phyloP scores from a whole-genome alignment of 2,888 invertebrate genomes.

The Ornithoptera priamus region DNA sequence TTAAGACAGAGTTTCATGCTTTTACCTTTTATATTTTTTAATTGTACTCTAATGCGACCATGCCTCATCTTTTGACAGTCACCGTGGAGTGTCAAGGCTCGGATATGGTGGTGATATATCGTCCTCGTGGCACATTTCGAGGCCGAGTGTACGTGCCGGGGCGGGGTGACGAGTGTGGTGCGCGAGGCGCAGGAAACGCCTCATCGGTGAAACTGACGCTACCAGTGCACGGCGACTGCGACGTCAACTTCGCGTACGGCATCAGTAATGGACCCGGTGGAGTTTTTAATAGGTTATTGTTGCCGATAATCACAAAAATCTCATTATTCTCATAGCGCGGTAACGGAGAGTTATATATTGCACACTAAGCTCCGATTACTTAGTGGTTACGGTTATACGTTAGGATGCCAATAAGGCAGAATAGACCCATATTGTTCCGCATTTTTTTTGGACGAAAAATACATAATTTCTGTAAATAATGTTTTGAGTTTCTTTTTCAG shows the following conservation, averaged over 20 bases:
- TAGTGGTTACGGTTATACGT: too few species aligned
- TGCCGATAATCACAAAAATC: neutral
- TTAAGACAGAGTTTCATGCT: too few species aligned
- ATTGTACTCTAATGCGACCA: too few species aligned
- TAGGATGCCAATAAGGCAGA: neutral
- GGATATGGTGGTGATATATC: constrained; percentile 84
- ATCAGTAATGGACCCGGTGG: constrained; percentile 68
- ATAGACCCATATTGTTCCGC: neutral
- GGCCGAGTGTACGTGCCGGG: constrained; percentile 91
- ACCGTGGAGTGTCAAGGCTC: constrained; percentile 87
- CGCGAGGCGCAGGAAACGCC: constrained; percentile 72
- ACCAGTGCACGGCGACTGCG: constrained; percentile 80
- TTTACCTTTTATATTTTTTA: too few species aligned
- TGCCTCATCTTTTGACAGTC: constrained; percentile 72
- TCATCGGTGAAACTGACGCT: constrained; percentile 77
- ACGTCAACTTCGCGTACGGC: constrained; percentile 79
- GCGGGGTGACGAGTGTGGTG: constrained; percentile 86
- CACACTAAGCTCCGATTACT: too few species aligned
- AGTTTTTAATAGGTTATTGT: constrained; percentile 69
- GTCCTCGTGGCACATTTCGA: constrained; percentile 80
- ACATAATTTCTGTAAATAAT: too few species aligned
- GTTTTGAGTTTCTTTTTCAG: constrained; percentile 55
- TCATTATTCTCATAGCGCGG: neutral
- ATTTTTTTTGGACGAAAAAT: too few species aligned
- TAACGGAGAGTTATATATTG: neutral